Base-by-base conservation (phyloP, 2,888 invertebrate species). In the Nebria salina region DNA sequence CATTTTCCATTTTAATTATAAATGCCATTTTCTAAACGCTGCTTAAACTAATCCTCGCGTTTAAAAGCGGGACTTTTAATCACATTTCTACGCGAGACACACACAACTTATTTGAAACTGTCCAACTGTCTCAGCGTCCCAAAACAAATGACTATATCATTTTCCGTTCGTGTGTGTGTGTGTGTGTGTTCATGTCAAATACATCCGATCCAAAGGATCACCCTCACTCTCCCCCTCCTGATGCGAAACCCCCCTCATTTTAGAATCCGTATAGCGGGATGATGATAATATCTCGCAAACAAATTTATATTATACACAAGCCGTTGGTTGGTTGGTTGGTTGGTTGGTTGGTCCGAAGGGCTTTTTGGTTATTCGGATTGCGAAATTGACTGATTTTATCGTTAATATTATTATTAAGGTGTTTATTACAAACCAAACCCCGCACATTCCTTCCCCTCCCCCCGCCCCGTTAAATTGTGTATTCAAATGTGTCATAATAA, bases 111-210 rank as follows among this genome's bases (percentile, higher is more conserved):
- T 54, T 11, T 54, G 11, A 54, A 54, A 54, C 54, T 54, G 54
- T 11, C 54, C 54, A 54, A 54, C 11, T 54, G 13, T 54, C 11
- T 54, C 34, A 34, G 5, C 34, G 34, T 34, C 34, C 54, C 54
- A 54, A 54, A 1, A 54, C 13, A 54, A 11, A 54, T 54, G 11
- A 54, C 54, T 25, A 11, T 66, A 25, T 66, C 66, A 66, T 66
- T 66, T 25, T 66, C 6, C n/a, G 66, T 66, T 2, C 13, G n/a
- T 66, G 66, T 66, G 66, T 66, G 66, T 66, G 66, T 66, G n/a
- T n/a, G n/a, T n/a, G n/a, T n/a, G 66, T 66, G 66, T 66, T 8
- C 2, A 13, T 66, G 66, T 66, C n/a, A 13, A 8, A 54, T 13
- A 54, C 54, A 54, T 54, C 54, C 54, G 13, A 54, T 54, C 11